phyloP scores from a whole-genome alignment of 2,888 invertebrate species.

The Saturnia japonica region DNA sequence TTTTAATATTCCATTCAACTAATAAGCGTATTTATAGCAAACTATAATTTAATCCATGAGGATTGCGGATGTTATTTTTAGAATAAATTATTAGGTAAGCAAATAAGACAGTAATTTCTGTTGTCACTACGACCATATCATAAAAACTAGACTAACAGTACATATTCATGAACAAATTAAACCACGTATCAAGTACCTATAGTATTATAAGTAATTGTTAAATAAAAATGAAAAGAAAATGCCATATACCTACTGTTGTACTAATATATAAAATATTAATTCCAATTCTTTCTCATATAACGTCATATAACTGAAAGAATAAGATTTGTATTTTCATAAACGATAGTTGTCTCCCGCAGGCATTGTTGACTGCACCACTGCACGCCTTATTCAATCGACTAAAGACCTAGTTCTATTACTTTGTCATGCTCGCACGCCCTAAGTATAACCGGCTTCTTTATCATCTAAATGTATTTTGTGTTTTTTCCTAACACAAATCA shows the following conservation, averaged over 20 bases:
- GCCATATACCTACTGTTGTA: not conserved
- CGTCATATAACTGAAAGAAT: not conserved
- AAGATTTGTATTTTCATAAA: not conserved
- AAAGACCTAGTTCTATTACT: conserved; percentile 7
- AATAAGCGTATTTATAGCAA: no score
- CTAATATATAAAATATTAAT: not conserved
- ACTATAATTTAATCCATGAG: no score
- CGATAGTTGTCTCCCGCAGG: conserved; percentile 7
- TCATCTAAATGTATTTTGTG: not conserved
- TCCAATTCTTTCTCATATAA: not conserved
- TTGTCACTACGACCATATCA: no score
- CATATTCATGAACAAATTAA: no score
- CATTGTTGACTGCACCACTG: conserved; percentile 13
- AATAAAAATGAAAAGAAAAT: no score
- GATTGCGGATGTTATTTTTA: no score
- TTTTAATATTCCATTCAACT: no score
- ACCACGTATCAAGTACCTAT: no score
- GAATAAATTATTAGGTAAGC: no score
- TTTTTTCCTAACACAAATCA: not conserved
- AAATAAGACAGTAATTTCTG: no score
- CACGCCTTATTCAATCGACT: not conserved
- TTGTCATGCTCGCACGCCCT: not conserved
- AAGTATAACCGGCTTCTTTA: not conserved
- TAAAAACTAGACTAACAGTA: no score
- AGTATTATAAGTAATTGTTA: no score